A percentile compares a stretch with the other conserved stretches of the same genome.
Evolutionary conservation across 2,113 vertebrate genomes (phyloP).

Genomic region (Actenoides lindsayi): DNA sequence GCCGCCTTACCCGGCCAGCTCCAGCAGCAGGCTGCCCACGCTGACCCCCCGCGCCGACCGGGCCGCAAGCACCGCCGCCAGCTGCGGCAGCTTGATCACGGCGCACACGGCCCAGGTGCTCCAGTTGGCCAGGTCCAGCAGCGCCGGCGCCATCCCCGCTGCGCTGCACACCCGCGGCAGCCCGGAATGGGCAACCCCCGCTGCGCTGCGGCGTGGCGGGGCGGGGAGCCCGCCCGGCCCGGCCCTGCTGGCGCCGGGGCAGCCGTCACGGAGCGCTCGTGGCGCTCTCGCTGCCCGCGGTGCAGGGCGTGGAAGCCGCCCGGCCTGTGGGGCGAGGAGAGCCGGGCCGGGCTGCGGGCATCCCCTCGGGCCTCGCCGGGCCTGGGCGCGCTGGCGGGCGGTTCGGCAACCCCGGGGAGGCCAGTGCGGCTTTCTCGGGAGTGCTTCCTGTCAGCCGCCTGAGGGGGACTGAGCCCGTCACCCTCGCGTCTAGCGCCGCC

Average conservation of each 20-base stretch:
- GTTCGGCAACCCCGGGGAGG: neutral
- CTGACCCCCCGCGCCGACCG: conserved; percentile 84
- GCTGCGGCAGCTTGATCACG: conserved; percentile 92
- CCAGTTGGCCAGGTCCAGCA: conserved; percentile 74
- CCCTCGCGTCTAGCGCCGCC: neutral
- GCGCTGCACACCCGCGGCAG: neutral
- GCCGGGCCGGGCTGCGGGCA: neutral
- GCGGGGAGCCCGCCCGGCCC: neutral
- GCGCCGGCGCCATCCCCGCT: neutral
- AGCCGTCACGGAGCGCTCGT: neutral
- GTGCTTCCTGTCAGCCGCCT: neutral
- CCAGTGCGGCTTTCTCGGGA: neutral
- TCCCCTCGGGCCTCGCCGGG: accelerated
- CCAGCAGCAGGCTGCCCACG: conserved; percentile 84
- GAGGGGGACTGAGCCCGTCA: neutral
- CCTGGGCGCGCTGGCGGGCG: neutral
- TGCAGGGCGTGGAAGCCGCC: neutral
- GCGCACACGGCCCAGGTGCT: conserved; percentile 85
- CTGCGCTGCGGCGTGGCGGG: neutral
- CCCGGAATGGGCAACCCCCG: neutral
- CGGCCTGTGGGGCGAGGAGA: neutral
- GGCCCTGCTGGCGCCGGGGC: neutral
- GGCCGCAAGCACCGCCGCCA: conserved; percentile 80
- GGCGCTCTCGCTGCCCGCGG: neutral
- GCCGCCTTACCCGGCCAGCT: conserved; percentile 85